Conservation (phyloP, 2,888 invertebrate species). For the Drosophila greeni region DNA sequence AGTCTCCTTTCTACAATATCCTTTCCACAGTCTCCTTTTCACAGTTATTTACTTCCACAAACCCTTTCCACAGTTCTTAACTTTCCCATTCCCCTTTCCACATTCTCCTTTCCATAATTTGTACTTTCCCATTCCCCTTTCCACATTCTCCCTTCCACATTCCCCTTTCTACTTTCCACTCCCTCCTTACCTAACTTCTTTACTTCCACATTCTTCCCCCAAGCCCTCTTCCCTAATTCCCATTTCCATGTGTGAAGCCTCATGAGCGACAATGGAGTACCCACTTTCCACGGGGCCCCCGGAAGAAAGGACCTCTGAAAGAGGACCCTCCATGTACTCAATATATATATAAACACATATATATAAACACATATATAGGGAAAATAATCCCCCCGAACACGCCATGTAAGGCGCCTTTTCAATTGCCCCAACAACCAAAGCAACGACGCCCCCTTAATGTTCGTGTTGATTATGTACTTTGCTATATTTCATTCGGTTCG, state of each 20-base stretch:
- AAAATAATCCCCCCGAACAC: slow-evolving; percentile 26
- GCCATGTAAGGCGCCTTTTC: slow-evolving; percentile 48
- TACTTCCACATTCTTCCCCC: background rate
- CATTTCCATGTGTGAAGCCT: slow-evolving; percentile 22
- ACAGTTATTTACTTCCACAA: no score
- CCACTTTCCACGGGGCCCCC: slow-evolving; percentile 22
- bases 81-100: background rate
- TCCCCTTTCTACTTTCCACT: background rate
- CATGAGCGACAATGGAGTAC: slow-evolving; percentile 57
- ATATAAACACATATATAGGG: background rate
- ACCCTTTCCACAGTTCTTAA: slow-evolving; percentile 28
- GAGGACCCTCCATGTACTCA: slow-evolving; percentile 14
- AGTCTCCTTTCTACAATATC: background rate
- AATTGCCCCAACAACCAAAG: slow-evolving; percentile 45
- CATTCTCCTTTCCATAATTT: slow-evolving; percentile 19
- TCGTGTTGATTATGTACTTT: slow-evolving; percentile 62
- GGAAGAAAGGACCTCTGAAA: slow-evolving; percentile 2
- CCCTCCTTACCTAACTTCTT: no score
- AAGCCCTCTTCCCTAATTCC: slow-evolving; percentile 3
- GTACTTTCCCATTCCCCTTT: background rate
- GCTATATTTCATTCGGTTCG: slow-evolving; percentile 16
- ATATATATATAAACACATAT: background rate
- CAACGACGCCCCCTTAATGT: slow-evolving; percentile 52
- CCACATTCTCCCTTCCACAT: slow-evolving; percentile 2
- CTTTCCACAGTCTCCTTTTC: background rate